phyloP scores from a whole-genome alignment of 2,888 invertebrate species.

The Embidobia sp. region DNA sequence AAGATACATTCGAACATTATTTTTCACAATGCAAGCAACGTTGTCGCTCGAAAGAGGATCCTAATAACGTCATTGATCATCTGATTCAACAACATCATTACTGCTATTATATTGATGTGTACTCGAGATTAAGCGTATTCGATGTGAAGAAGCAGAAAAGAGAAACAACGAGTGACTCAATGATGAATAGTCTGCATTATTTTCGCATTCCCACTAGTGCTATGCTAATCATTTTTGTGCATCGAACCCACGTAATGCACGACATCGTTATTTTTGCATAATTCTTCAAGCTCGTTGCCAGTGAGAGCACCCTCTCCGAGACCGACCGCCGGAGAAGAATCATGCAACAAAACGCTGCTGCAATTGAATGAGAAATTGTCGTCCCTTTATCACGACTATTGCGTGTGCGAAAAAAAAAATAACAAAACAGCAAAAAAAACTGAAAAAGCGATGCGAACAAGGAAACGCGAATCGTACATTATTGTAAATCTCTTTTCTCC shows the following conservation, averaged over 20 bases:
- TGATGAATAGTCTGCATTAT: conserved; percentile 15
- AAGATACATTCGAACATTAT: no score
- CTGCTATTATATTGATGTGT: conserved; percentile 35
- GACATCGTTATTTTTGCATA: conserved; percentile 28
- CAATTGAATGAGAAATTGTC: not conserved
- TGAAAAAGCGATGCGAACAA: conserved; percentile 5
- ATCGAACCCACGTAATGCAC: conserved; percentile 29
- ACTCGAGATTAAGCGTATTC: conserved; percentile 35
- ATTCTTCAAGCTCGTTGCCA: conserved; percentile 6
- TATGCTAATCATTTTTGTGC: conserved; percentile 13
- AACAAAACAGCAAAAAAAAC: no score
- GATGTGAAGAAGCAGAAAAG: conserved; percentile 40
- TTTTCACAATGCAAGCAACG: conserved; percentile 2
- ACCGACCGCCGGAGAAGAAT: not conserved
- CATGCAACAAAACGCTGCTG: conserved; percentile 3
- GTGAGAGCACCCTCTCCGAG: not conserved
- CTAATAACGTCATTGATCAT: conserved; percentile 37
- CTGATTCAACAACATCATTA: conserved; percentile 24
- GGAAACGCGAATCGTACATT: conserved; percentile 4
- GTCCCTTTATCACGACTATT: not conserved
- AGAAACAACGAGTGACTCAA: conserved; percentile 11
- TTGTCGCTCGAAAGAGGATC: conserved; percentile 16
- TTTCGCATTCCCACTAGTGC: not conserved
- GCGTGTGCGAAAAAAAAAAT: no score
- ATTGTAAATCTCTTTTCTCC: conserved; percentile 51